These are phyloP conservation scores for Odocoileus hemionus DNA, from an alignment of 2,113 vertebrate genomes.

Conservation along the genomic window DNA sequence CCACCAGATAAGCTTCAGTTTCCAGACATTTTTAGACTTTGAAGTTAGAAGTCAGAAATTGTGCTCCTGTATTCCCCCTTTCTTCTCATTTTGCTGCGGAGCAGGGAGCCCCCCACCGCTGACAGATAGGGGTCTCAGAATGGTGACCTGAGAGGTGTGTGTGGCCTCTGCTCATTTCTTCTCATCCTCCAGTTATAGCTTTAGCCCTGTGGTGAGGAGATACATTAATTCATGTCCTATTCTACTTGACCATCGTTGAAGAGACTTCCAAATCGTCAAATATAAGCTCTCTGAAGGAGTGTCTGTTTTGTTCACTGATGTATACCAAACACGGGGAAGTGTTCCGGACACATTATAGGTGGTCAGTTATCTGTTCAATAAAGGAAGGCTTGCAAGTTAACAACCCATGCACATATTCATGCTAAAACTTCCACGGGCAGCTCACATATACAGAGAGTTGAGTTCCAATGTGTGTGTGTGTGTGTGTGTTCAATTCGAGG, in stretches of 20 bases:
- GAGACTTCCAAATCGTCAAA: not conserved
- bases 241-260: not conserved
- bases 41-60: not conserved
- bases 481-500: not conserved
- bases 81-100: not conserved
- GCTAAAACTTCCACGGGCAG: not conserved
- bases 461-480: not conserved
- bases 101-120: not conserved
- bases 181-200: not conserved
- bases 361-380: not conserved
- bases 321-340: not conserved
- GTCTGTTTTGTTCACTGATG: not conserved
- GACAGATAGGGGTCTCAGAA: not conserved
- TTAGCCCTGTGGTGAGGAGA: not conserved
- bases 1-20: not conserved
- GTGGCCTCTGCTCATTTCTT: not conserved
- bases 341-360: not conserved
- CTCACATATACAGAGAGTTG: not conserved
- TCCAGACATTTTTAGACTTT: not conserved
- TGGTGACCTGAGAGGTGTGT: fast-evolving
- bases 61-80: not conserved
- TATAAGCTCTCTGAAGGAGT: not conserved
- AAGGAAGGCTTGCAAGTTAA: not conserved
- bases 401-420: not conserved
- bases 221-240: not conserved